These are phyloP conservation scores for Drosophila mayaguana DNA, from an alignment of 2,888 invertebrate species.

Conservation along the genomic window DNA sequence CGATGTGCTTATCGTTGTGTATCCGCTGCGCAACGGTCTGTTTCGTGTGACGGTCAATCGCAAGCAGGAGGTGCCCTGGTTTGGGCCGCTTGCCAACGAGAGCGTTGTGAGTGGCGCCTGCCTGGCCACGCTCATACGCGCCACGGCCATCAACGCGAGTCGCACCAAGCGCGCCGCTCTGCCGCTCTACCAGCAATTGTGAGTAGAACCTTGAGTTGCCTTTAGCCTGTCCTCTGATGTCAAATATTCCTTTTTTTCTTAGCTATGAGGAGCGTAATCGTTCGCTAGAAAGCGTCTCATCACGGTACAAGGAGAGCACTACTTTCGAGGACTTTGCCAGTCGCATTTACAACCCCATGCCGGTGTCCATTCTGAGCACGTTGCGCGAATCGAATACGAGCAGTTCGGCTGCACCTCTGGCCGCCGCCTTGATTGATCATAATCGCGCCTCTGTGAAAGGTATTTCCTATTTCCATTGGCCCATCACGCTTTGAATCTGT, in stretches of 20 bases:
- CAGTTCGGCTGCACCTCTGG: conserved; percentile 85
- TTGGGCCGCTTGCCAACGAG: conserved; percentile 98
- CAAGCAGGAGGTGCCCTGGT: conserved; percentile 95
- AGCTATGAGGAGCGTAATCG: conserved; percentile 96
- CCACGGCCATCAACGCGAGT: conserved; percentile 96
- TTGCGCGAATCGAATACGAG: conserved; percentile 74
- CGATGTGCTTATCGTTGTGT: conserved; percentile 98
- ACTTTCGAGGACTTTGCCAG: conserved; percentile 96
- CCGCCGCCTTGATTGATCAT: conserved; percentile 87
- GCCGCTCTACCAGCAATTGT: conserved; percentile 96
- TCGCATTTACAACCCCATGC: conserved; percentile 89
- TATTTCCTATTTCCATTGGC: conserved; percentile 35
- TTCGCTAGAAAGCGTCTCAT: conserved; percentile 93
- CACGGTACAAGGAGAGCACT: conserved; percentile 93
- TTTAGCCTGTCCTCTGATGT: background rate
- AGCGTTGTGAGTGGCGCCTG: conserved; percentile 87
- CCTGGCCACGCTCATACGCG: conserved; percentile 93
- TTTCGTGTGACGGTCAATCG: conserved; percentile 95
- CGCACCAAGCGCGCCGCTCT: conserved; percentile 95
- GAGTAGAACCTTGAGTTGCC: conserved; percentile 83
- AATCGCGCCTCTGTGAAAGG: conserved; percentile 84
- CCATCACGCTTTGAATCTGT: background rate
- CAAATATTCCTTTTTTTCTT: conserved; percentile 31
- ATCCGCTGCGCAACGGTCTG: conserved; percentile 94
- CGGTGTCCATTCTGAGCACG: conserved; percentile 77